Conservation (phyloP, 2,888 invertebrate genomes). For the Agriopis marginaria region DNA sequence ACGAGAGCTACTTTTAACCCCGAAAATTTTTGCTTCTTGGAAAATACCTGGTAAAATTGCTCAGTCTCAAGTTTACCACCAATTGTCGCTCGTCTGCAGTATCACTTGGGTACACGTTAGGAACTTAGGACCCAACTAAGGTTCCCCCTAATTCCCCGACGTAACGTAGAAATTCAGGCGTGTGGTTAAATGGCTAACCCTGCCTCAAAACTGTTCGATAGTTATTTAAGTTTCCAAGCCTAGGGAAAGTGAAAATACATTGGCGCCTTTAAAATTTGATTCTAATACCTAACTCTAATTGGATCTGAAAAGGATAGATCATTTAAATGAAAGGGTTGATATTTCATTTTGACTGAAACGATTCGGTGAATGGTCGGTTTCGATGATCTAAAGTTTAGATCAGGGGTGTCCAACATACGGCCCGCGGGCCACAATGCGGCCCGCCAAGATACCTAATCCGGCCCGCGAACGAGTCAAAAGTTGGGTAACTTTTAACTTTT, state of each 20-base stretch:
- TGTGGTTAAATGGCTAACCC: constrained; percentile 13
- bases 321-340: constrained; percentile 1
- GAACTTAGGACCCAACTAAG: constrained; percentile 35
- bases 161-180: constrained; percentile 23
- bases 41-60: too few species aligned
- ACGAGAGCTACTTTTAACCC: too few species aligned
- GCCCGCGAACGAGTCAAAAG: too few species aligned
- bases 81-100: constrained; percentile 16
- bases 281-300: constrained; percentile 7
- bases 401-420: too few species aligned
- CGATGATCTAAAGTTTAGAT: too few species aligned
- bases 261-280: constrained; percentile 6
- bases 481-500: too few species aligned
- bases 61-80: too few species aligned
- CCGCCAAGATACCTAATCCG: too few species aligned
- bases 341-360: background rate
- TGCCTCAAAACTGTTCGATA: constrained; percentile 7
- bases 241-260: background rate
- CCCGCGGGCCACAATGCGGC: too few species aligned
- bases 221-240: background rate
- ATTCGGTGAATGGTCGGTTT: background rate
- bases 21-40: too few species aligned
- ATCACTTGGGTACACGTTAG: constrained; percentile 32
- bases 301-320: constrained; percentile 5
- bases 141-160: constrained; percentile 42